A percentile compares a stretch with the other conserved stretches of the same genome.
Evolutionary conservation across 2,797 vertebrate genomes (phyloP).

Genomic region (Paramormyrops hopkinsi): DNA sequence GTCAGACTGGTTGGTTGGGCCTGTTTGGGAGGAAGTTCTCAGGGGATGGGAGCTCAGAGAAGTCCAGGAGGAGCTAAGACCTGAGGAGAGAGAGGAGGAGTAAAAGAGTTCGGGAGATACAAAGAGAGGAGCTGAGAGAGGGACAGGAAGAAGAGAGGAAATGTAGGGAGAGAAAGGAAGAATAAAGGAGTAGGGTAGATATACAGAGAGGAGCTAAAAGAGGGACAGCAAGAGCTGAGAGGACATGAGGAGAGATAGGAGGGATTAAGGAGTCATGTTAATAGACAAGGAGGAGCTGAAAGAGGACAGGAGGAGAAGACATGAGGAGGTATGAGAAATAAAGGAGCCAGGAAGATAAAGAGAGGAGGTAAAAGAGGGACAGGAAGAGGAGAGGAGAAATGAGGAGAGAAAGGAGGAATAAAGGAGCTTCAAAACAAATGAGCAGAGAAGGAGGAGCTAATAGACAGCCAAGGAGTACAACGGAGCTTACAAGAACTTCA

Average conservation of each 20-base stretch:
- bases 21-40: neutral
- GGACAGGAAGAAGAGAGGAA: neutral
- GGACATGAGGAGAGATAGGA: neutral
- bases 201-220: neutral
- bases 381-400: neutral
- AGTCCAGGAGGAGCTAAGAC: neutral
- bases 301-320: neutral
- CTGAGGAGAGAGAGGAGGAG: neutral
- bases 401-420: neutral
- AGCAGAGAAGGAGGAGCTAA: neutral
- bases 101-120: neutral
- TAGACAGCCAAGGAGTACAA: neutral
- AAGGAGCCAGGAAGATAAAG: neutral
- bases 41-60: neutral
- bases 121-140: neutral
- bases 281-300: neutral
- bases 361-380: neutral
- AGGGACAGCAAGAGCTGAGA: neutral
- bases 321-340: neutral
- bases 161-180: neutral
- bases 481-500: neutral
- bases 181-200: neutral
- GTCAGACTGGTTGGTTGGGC: conserved; percentile 16
- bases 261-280: neutral
- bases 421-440: neutral